Conservation (phyloP, 2,113 vertebrate genomes). For the Pipra filicauda region DNA sequence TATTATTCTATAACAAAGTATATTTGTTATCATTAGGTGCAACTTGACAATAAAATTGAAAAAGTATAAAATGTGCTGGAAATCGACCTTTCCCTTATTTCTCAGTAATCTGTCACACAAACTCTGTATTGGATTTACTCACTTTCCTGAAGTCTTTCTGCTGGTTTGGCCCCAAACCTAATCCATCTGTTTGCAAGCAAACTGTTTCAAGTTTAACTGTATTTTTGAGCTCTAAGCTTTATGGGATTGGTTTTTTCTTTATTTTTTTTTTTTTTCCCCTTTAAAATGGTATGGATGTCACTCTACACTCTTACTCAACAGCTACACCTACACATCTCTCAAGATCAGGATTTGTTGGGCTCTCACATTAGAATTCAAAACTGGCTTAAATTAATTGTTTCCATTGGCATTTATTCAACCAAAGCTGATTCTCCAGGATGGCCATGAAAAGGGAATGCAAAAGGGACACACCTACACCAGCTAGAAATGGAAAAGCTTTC, state of each 20-base stretch:
- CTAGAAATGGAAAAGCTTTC: no score
- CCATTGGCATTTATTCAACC: background rate
- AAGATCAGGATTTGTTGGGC: background rate
- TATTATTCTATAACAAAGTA: no score
- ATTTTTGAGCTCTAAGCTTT: background rate
- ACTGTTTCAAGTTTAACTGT: background rate
- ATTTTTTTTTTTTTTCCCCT: background rate
- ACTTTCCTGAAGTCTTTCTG: background rate
- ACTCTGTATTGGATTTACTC: background rate
- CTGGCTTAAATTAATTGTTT: background rate
- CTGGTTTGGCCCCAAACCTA: background rate
- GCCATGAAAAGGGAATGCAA: no score
- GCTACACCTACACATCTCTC: background rate
- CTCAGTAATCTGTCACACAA: background rate
- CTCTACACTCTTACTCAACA: background rate
- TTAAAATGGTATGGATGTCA: background rate
- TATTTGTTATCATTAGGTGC: no score
- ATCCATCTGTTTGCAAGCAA: background rate
- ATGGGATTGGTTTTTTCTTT: background rate
- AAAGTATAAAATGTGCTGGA: background rate
- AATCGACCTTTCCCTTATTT: background rate
- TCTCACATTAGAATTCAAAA: background rate
- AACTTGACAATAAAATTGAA: background rate
- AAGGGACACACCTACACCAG: no score
- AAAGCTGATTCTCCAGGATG: no score